Evolutionary conservation across 2,113 vertebrate species (phyloP).

Genomic region (Hoplias malabaricus): DNA sequence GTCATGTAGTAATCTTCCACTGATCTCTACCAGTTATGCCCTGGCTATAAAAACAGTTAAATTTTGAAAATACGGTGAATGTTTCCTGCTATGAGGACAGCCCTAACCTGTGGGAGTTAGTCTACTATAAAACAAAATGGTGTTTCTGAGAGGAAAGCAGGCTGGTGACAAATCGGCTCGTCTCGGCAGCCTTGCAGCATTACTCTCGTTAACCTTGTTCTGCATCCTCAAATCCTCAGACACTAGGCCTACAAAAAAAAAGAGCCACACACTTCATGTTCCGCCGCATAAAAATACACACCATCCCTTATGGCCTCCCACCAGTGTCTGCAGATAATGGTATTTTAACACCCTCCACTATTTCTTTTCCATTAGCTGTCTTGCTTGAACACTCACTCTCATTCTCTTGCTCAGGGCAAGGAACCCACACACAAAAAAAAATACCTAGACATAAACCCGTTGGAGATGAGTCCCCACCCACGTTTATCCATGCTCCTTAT

Average conservation of each 20-base stretch:
- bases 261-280: neutral
- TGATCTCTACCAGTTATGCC: no score
- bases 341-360: neutral
- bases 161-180: neutral
- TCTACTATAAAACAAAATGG: neutral
- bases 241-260: neutral
- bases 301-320: neutral
- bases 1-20: no score
- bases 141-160: neutral
- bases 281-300: neutral
- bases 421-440: conserved; percentile 58
- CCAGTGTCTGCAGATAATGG: neutral
- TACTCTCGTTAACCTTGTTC: neutral
- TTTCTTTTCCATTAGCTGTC: neutral
- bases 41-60: no score
- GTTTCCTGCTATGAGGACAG: neutral
- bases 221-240: neutral
- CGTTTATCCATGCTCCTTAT: neutral
- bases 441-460: conserved; percentile 40
- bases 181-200: neutral
- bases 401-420: neutral
- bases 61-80: neutral
- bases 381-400: neutral
- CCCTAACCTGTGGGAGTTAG: neutral
- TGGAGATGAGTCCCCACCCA: neutral